Evolutionary conservation across 2,113 vertebrate genomes (phyloP), one percentile per base, ranked within the genome.

Genomic region (Nannobrachium achirus): DNA sequence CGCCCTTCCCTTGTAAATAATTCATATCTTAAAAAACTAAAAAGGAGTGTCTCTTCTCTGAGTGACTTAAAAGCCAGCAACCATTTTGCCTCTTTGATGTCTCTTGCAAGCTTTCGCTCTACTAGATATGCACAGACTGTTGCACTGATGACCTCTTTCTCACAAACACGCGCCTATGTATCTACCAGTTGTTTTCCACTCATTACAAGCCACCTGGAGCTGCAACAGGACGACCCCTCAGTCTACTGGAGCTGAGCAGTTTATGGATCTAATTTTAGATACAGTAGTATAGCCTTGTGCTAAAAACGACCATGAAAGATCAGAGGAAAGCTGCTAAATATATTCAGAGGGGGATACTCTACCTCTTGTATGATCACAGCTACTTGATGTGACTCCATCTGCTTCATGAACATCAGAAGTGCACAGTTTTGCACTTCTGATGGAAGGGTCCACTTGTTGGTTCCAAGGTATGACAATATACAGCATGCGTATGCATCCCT

Each of bases 41-140:
- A 78, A 69, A 5, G 39, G 77, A 38, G 58, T 67, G 58, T 64
- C 65, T 77, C 59, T 8, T 67, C 15, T 50, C 38, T 10, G 13
- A 66, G 58, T 16, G 63, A 83, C 45, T 70, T 69, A 51, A 68
- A 84, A 84, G 64, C 80, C 76, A 80, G 73, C 73, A 52, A 72
- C 66, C 68, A 56, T 73, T 42, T 79, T 67, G 71, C 74, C 73
- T 78, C 63, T 9, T 69, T 66, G 61, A 68, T 59, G 60, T 85
- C 25, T 69, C n/a, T 65, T 52, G 55, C 61, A 69, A 15, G 40
- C 68, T 74, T 84, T 18, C 38, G 75, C 75, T 80, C 64, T 44
- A 50, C 66, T 68, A 66, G 64, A 73, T 58, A 75, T 71, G 82
- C 72, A 76, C 75, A 66, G 58, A 78, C 59, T 68, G 18, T 75